These are phyloP conservation scores for Thripadectes ignobilis DNA, from an alignment of 2,797 vertebrate genomes.

Conservation along the genomic window DNA sequence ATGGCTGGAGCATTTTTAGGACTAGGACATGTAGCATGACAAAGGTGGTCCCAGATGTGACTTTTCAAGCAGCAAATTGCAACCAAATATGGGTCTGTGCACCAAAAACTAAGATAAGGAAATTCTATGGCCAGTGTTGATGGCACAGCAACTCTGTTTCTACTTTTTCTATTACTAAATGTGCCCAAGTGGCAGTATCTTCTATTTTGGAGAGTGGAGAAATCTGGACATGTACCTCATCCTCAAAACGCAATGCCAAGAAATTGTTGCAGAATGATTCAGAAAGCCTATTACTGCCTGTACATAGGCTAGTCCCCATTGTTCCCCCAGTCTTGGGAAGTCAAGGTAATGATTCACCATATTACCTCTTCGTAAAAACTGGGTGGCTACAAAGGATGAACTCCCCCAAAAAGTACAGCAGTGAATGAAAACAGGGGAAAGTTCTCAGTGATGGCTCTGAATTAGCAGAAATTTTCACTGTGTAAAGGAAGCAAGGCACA, in stretches of 20 bases:
- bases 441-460: background rate
- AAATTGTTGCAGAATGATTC: constrained; percentile 41
- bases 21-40: fast-evolving
- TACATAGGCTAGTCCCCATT: background rate
- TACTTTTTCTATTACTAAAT: background rate
- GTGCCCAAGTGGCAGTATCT: background rate
- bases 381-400: background rate
- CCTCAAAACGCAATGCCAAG: background rate
- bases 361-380: background rate
- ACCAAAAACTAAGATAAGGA: background rate
- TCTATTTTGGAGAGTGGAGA: background rate
- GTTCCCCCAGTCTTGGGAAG: background rate
- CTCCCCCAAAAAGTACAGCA: background rate
- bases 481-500: background rate
- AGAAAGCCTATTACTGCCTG: constrained; percentile 14
- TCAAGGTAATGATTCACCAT: background rate
- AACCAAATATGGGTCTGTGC: background rate
- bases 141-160: background rate
- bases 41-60: background rate
- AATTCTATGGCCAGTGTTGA: background rate
- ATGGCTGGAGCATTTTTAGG: background rate
- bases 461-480: background rate
- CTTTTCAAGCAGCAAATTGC: background rate
- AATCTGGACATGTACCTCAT: constrained; percentile 9
- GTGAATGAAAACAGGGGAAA: background rate